Evolutionary conservation across 2,888 invertebrate species (phyloP).

Genomic region (Leptopterna dolabrata): DNA sequence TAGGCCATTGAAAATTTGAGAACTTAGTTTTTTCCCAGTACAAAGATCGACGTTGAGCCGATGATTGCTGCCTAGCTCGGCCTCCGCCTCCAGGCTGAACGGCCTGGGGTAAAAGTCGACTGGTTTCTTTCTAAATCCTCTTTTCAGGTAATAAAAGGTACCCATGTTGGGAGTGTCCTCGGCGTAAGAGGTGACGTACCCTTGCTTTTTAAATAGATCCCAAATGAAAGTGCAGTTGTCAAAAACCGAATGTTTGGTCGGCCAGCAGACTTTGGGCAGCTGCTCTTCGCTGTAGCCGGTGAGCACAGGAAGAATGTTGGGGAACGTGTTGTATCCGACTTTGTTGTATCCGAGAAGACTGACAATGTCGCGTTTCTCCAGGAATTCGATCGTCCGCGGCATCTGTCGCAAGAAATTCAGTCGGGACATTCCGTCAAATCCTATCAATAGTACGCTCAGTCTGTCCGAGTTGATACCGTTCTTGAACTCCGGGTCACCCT

Average conservation of each 20-base stretch:
- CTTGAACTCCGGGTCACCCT: conserved; percentile 55
- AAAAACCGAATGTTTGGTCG: conserved; percentile 71
- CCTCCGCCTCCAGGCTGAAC: conserved; percentile 77
- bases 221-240: conserved; percentile 87
- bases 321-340: conserved; percentile 94
- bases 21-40: conserved; percentile 77
- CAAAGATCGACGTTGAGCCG: conserved; percentile 77
- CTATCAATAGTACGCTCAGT: conserved; percentile 77
- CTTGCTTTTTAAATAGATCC: conserved; percentile 79
- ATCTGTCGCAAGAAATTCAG: conserved; percentile 87
- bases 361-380: conserved; percentile 74
- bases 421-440: conserved; percentile 87
- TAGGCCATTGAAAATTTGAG: conserved; percentile 79
- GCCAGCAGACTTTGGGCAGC: conserved; percentile 75
- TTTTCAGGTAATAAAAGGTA: conserved; percentile 82
- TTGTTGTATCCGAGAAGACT: conserved; percentile 92
- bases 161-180: conserved; percentile 86
- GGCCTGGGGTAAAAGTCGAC: conserved; percentile 88
- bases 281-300: conserved; percentile 78
- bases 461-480: conserved; percentile 40
- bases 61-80: conserved; percentile 74
- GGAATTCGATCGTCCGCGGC: conserved; percentile 76
- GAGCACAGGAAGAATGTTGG: conserved; percentile 85
- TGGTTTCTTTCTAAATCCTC: conserved; percentile 82
- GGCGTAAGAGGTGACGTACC: conserved; percentile 82